phyloP scores from a whole-genome alignment of 23 tunicate genomes.

The Ascidia mentula region DNA sequence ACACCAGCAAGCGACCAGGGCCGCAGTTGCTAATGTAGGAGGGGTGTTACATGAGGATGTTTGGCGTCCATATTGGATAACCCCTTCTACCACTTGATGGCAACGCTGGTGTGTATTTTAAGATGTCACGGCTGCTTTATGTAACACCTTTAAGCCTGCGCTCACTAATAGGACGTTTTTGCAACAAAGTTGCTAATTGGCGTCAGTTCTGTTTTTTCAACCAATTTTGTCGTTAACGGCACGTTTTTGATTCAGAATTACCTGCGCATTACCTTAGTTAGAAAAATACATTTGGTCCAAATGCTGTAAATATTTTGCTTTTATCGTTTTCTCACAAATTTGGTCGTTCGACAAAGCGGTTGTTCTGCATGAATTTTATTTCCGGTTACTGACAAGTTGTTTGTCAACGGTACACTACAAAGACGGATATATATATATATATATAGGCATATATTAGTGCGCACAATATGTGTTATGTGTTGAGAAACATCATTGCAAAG shows the following conservation, averaged over 20 bases:
- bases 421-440: too few species aligned
- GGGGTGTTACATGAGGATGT: conserved; percentile 71
- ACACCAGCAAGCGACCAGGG: conserved; percentile 24
- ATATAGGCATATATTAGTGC: too few species aligned
- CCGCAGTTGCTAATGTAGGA: conserved; percentile 15
- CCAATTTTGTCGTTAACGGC: too few species aligned
- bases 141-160: background rate
- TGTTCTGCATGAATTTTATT: too few species aligned
- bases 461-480: too few species aligned
- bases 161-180: background rate
- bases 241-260: too few species aligned
- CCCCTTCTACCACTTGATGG: conserved; percentile 43
- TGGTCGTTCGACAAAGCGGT: too few species aligned
- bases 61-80: conserved; percentile 85
- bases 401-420: background rate
- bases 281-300: background rate
- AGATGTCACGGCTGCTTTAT: background rate
- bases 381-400: background rate
- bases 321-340: too few species aligned
- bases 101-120: background rate
- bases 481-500: background rate
- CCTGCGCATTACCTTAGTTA: too few species aligned
- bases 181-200: background rate
- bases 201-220: too few species aligned
- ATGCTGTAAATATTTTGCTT: background rate